phyloP scores from a whole-genome alignment of 1,140 invertebrate species.

The Sipha flava region DNA sequence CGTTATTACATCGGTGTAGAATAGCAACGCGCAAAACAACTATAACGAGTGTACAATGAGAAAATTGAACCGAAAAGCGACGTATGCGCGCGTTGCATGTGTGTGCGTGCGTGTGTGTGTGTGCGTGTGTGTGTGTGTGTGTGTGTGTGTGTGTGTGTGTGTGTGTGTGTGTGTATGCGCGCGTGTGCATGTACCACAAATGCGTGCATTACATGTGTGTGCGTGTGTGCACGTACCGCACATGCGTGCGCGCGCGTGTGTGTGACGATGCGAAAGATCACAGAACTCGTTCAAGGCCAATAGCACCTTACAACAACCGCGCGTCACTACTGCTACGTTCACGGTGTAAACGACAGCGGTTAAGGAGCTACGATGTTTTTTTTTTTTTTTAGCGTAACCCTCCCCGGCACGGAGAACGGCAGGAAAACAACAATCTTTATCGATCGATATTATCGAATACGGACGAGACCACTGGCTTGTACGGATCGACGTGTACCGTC shows the following conservation, averaged over 20 bases:
- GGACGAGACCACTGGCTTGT: too few relatives aligned
- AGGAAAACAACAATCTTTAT: not conserved
- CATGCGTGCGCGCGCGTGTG: not conserved
- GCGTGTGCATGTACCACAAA: not conserved
- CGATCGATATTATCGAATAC: not conserved
- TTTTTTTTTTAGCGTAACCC: not conserved
- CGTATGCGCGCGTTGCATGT: not conserved
- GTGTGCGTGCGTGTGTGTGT: not conserved
- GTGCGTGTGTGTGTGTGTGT: not conserved
- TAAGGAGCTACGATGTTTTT: not conserved
- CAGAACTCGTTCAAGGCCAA: slow-evolving; percentile 32
- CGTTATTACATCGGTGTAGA: slow-evolving; percentile 2
- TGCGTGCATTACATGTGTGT: not conserved
- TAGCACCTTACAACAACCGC: slow-evolving; percentile 16
- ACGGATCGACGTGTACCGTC: too few relatives aligned
- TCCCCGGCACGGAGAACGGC: too few relatives aligned
- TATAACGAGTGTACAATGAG: slow-evolving; percentile 17
- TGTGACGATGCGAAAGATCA: slow-evolving; percentile 23
- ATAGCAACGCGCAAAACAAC: slow-evolving; percentile 13
- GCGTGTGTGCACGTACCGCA: not conserved
- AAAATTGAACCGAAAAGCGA: not conserved
- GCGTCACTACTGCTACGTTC: too few relatives aligned
- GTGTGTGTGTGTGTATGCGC: not conserved
- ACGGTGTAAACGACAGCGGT: not conserved
- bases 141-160: not conserved